These are phyloP conservation scores for Pyxicephalus adspersus DNA, from an alignment of 2,113 vertebrate genomes.

Conservation along the genomic window DNA sequence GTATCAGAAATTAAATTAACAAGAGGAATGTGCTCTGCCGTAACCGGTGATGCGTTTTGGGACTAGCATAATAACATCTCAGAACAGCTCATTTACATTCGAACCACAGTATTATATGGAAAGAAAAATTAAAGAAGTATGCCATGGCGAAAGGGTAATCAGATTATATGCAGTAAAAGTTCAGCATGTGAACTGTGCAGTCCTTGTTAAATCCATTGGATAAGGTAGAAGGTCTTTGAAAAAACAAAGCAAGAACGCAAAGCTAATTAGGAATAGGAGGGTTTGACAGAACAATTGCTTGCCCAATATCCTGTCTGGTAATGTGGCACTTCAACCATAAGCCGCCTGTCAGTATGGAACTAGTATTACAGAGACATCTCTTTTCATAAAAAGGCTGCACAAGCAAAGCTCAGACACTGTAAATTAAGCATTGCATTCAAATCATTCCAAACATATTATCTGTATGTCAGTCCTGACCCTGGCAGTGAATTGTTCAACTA, in stretches of 20 bases:
- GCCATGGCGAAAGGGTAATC: slow-evolving; percentile 32
- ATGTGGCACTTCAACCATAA: slow-evolving; percentile 25
- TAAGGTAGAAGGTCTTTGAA: slow-evolving; percentile 21
- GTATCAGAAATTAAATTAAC: slow-evolving; percentile 37
- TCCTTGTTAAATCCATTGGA: slow-evolving; percentile 43
- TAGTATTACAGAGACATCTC: not conserved
- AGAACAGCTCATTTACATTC: slow-evolving; percentile 33
- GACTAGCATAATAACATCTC: slow-evolving; percentile 14
- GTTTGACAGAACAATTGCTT: slow-evolving; percentile 39
- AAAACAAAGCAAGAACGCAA: slow-evolving; percentile 34
- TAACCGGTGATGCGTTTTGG: slow-evolving; percentile 15
- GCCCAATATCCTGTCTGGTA: slow-evolving; percentile 38
- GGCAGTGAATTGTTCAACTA: not conserved
- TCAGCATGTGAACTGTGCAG: slow-evolving; percentile 27
- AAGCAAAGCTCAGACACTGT: not conserved
- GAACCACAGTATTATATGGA: slow-evolving; percentile 12
- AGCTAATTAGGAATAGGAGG: slow-evolving; percentile 21
- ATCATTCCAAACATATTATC: slow-evolving; percentile 26
- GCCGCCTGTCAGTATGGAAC: not conserved
- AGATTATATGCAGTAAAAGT: slow-evolving; percentile 44
- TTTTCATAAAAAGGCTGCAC: not conserved
- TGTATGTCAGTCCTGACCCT: not conserved
- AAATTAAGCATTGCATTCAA: not conserved
- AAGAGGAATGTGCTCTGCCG: slow-evolving; percentile 22
- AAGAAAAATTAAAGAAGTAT: slow-evolving; percentile 6